These are phyloP conservation scores for Typhlomys cinereus DNA, from an alignment of 2,113 vertebrate species.

Conservation along the genomic window DNA sequence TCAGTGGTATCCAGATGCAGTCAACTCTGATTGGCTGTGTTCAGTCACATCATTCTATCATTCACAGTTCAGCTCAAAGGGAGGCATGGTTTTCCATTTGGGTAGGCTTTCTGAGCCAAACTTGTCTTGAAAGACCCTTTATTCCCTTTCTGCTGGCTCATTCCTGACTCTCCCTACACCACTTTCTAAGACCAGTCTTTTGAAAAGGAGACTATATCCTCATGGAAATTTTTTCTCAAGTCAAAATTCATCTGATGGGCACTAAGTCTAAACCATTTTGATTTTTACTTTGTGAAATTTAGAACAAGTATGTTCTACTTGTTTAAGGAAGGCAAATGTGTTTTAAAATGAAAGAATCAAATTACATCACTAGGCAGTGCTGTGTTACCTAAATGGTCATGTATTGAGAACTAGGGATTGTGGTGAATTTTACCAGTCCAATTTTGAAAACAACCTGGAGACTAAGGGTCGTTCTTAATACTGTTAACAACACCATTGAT, in stretches of 20 bases:
- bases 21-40: background rate
- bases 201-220: background rate
- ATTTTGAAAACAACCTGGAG: background rate
- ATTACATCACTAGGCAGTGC: background rate
- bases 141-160: background rate
- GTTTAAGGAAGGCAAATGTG: background rate
- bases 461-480: background rate
- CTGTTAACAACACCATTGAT: constrained; percentile 20
- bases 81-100: background rate
- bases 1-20: background rate
- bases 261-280: background rate
- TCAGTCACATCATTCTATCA: background rate
- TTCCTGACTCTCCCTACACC: background rate
- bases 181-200: background rate
- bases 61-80: background rate
- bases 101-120: background rate
- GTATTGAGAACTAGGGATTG: background rate
- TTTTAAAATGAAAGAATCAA: constrained; percentile 47
- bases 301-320: background rate
- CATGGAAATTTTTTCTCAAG: background rate
- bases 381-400: background rate
- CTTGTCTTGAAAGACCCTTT: background rate
- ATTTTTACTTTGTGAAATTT: background rate
- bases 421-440: background rate
- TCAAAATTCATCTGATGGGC: background rate